A percentile compares a stretch with the other conserved stretches of the same genome.
These are phyloP conservation scores for Indicator indicator DNA, from an alignment of 2,113 vertebrate genomes.

Conservation along the genomic window DNA sequence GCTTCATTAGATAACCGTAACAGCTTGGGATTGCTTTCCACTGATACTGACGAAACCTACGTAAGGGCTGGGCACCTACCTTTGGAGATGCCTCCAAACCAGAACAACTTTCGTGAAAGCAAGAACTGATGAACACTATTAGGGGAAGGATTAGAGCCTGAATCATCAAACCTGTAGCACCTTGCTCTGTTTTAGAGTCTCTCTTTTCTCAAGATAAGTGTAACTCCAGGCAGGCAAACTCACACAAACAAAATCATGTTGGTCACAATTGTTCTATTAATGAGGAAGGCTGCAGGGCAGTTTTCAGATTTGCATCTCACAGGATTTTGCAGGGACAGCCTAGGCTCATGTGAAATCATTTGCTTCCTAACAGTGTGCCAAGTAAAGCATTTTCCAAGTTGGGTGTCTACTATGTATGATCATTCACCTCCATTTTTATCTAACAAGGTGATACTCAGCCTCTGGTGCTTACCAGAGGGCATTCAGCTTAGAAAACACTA, in stretches of 20 bases:
- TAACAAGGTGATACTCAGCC: background rate
- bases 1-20: background rate
- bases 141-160: background rate
- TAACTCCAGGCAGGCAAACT: background rate
- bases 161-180: background rate
- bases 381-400: background rate
- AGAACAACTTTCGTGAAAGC: background rate
- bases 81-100: background rate
- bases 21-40: background rate
- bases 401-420: background rate
- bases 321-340: background rate
- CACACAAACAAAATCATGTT: fast-evolving
- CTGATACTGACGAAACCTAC: background rate
- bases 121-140: background rate
- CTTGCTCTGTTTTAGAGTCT: background rate
- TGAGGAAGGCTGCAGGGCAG: background rate
- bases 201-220: background rate
- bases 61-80: background rate
- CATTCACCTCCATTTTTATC: background rate
- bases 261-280: fast-evolving
- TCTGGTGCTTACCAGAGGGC: conserved; percentile 20
- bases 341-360: background rate
- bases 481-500: conserved; percentile 47
- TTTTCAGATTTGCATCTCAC: background rate
- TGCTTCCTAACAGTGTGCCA: background rate